These are phyloP conservation scores for Strigamia transsilvanica DNA, from an alignment of 2,888 invertebrate genomes.

Conservation along the genomic window DNA sequence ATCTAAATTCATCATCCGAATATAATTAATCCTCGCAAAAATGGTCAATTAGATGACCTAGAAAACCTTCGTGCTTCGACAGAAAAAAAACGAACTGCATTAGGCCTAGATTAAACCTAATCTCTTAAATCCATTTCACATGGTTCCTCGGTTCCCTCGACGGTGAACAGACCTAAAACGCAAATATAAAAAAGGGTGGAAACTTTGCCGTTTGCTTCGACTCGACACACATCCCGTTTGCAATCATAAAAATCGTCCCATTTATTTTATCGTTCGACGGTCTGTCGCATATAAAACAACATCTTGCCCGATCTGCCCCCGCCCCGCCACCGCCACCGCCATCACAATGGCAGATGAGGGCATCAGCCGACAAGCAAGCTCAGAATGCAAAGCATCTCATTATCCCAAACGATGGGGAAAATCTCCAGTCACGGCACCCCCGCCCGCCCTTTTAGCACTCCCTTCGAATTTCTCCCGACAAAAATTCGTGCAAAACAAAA, in stretches of 20 bases:
- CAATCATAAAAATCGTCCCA: constrained; percentile 35
- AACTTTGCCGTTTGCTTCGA: not conserved
- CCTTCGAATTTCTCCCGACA: not conserved
- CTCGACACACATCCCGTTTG: constrained; percentile 6
- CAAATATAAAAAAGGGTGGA: not conserved
- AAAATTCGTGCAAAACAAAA: not conserved
- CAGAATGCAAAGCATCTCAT: constrained; percentile 38
- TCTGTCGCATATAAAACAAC: constrained; percentile 32
- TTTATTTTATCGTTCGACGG: constrained; percentile 26
- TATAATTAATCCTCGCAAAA: not conserved
- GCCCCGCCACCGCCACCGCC: not conserved
- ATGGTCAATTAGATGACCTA: not conserved
- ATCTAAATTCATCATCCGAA: not conserved
- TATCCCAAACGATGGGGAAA: constrained; percentile 38
- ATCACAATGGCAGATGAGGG: constrained; percentile 29
- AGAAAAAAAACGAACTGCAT: not conserved
- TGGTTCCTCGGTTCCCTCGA: too few species aligned
- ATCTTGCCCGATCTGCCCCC: constrained; percentile 18
- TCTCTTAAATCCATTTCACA: too few species aligned
- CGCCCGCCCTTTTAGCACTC: not conserved
- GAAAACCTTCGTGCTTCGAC: not conserved
- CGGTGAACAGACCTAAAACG: not conserved
- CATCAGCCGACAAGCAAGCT: constrained; percentile 22
- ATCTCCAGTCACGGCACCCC: constrained; percentile 4
- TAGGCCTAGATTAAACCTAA: not conserved